phyloP scores from a whole-genome alignment of 2,888 invertebrate species.

The Dicranocentrus wangi region DNA sequence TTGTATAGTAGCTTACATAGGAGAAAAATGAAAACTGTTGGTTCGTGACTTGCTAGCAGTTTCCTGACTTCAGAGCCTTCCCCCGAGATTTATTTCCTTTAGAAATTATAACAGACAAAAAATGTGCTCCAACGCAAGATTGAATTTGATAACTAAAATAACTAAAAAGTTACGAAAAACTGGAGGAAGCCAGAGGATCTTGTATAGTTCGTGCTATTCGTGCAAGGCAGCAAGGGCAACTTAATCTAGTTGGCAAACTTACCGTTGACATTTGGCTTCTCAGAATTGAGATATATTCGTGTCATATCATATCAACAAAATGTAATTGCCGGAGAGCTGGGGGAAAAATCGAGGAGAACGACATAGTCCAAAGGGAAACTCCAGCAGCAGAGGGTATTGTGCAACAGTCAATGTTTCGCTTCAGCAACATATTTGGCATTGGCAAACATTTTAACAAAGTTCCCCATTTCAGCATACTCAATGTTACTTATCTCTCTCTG shows the following conservation, averaged over 20 bases:
- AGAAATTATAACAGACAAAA: constrained; percentile 7
- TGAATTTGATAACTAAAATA: constrained; percentile 3
- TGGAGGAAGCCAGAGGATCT: too few relatives aligned
- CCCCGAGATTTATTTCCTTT: constrained; percentile 2
- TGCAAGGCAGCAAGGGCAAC: too few relatives aligned
- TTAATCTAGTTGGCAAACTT: neutral
- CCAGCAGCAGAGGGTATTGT: too few relatives aligned
- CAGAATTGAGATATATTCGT: neutral
- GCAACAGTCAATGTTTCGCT: too few relatives aligned
- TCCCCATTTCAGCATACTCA: too few relatives aligned
- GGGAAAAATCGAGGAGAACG: too few relatives aligned
- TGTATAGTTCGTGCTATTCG: too few relatives aligned
- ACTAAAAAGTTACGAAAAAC: neutral
- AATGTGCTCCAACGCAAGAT: constrained; percentile 1
- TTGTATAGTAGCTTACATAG: too few relatives aligned
- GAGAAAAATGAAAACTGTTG: neutral
- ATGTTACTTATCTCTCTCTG: too few relatives aligned
- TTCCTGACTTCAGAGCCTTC: neutral
- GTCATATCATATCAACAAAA: neutral
- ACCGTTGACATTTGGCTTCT: neutral
- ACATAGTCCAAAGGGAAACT: too few relatives aligned
- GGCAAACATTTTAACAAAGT: too few relatives aligned
- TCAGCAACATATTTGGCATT: too few relatives aligned
- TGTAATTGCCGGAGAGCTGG: constrained; percentile 4
- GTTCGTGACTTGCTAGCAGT: neutral